Base-by-base conservation (phyloP, 2,888 invertebrate species). In the Drosophila nigricruria region DNA sequence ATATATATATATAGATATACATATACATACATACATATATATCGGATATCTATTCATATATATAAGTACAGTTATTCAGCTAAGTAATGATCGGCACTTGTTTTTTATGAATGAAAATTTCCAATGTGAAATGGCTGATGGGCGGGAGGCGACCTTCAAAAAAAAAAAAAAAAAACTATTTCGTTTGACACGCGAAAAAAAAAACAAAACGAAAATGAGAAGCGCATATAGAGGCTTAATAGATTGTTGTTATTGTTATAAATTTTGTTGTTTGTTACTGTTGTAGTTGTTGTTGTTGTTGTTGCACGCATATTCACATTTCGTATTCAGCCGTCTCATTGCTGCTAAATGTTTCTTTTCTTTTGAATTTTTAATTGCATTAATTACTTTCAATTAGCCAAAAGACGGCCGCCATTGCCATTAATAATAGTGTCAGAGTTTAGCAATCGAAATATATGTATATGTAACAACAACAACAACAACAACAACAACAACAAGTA, bases 341-440 rank as follows among this genome's bases (percentile, higher is more conserved):
- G 79, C 57, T 70, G 45, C 45, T 25, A 53, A 38, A 63, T 6
- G 23, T 30, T 16, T 25, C 20, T 10, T 38, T 20, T 49, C 18
- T 5, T 30, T 52, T 30, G n/a, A 38, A 12, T 60, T 70, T 76
- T 78, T 80, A 89, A 89, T 88, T 90, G 85, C 77, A 73, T 80
- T 88, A 88, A 88, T 88, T 89, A 73, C 66, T 74, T 77, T 80
- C 90, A 88, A 90, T 90, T 89, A 89, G 71, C 64, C 58, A 53
- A 74, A 77, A 66, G 76, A 61, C 56, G 56, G 60, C 54, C 63
- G 42, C 56, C 59, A 67, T 77, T 78, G 69, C 30, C 63, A 62
- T 61, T 54, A 73, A 61, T 68, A 59, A 62, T 67, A 36, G 75
- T 63, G 70, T 73, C 66, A 67, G 64, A 67, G 74, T 59, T 77